Base-by-base conservation (phyloP, 2,797 vertebrate genomes). In the Tangara arthus region DNA sequence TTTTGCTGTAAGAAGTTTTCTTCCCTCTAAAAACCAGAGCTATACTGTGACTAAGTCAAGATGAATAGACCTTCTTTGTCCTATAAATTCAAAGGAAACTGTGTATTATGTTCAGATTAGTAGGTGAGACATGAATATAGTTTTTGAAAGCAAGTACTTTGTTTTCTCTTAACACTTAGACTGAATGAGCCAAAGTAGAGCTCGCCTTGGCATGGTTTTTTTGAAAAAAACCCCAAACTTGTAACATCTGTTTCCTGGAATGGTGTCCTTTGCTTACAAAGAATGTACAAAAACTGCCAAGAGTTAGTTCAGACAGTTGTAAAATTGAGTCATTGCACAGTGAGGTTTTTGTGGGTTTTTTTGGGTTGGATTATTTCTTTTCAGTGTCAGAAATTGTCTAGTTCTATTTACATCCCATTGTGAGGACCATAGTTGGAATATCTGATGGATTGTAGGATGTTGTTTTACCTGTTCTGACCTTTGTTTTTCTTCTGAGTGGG, bases 211-310 rank as follows among this genome's bases (percentile, higher is more conserved):
- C 47, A 7, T 53, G 37, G 26, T 60, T 52, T 28, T 41, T 53
- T 60, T 22, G 1, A 16, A 21, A 28, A 26, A 27, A 18, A 8
- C 2, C 2, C 7, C 17, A 17, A 30, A n/a, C 49, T 84, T 4
- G 3, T 21, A 79, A 71, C 82, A 87, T 94, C 87, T 90, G 85
- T 86, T 96, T 96, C 89, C 66, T 87, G 94, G 82, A 92, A 94
- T 52, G 61, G 24, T 73, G 41, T 93, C 44, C 9, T 61, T 70
- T 79, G 28, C 89, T 75, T 91, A 55, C 37, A 87, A 87, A 92
- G 66, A 94, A 93, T 78, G 75, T 65, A 39, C 6, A 35, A 71
- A 90, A 96, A n/a, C 64, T 94, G 90, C 79, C 95, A 95, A 85
- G 83, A 60, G 65, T 82, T 78, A 82, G 55, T 87, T 95, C 75